Evolutionary conservation across 2,888 invertebrate genomes (phyloP), one percentile per base, ranked within the genome.

Genomic region (Leucoma salicis): DNA sequence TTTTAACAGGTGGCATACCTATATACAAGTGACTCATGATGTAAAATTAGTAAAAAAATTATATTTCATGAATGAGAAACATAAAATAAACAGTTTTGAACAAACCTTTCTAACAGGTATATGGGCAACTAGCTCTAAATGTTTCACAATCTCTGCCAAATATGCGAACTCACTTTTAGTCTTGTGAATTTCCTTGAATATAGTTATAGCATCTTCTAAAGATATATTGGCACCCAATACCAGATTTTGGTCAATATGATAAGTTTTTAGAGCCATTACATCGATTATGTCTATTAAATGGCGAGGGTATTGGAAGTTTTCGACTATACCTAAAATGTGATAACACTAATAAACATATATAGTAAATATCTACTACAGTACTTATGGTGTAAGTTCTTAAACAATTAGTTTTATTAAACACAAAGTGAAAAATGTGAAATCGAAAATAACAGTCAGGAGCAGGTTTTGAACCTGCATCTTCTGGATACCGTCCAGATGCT

Each of bases 71-170:
- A n/a, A n/a, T n/a, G n/a, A n/a, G n/a, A n/a, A n/a, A n/a, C n/a
- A n/a, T n/a, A 27, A n/a, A 31, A 31, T 31, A 15, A n/a, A n/a
- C 1, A 10, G 2, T 2, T 14, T 14, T 14, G 2, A 31, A 33
- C 78, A 71, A 61, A 92, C 92, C 78, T 93, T 93, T 68, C 94
- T 83, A 7, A 94, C 91, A 7, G 92, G 91, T 25, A 91, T 86
- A 65, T 92, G 92, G 11, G 93, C 94, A 10, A 94, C 87, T 15
- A 92, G 66, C 35, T 91, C 89, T 24, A 93, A 77, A 69, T 94
- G 93, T 41, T 90, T 80, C 2, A 86, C 91, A 48, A 93, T 78
- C 40, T 83, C 82, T 1, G 66, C 67, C 41, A 92, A 75, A 60
- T 93, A 93, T 0, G 77, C 71, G 53, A 92, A 93, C 2, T 79